Percentiles rank a stretch among this genome's conserved stretches.
Conservation (phyloP, 1,140 invertebrate species). For the Agrilus planipennis region DNA sequence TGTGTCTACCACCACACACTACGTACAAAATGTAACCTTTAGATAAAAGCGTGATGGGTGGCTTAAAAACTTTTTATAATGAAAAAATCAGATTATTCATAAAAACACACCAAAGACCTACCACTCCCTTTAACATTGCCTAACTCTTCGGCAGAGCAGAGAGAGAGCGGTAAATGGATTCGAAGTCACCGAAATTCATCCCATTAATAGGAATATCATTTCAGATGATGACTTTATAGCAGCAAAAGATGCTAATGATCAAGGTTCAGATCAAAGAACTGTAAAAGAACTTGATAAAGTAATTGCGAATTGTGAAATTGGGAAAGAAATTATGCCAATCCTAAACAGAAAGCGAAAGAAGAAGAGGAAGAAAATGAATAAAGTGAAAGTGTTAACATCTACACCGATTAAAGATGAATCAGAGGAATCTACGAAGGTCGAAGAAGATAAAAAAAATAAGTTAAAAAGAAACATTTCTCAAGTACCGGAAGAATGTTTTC, state of each 20-base stretch:
- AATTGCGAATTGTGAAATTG: too few relatives aligned
- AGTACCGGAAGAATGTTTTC: not conserved
- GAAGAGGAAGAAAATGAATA: constrained; percentile 1
- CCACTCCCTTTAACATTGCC: not conserved
- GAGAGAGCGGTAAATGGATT: not conserved
- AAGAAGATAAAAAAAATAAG: too few relatives aligned
- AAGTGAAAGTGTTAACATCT: constrained; percentile 1
- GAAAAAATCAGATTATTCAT: not conserved
- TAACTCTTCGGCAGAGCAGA: not conserved
- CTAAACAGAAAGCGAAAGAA: not conserved
- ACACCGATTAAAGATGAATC: constrained; percentile 3
- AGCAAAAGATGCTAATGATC: too few relatives aligned
- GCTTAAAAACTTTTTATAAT: not conserved
- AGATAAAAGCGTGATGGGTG: constrained; percentile 2
- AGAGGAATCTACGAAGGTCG: too few relatives aligned
- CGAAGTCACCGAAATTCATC: not conserved
- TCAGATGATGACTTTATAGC: too few relatives aligned
- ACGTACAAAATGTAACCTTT: constrained; percentile 27
- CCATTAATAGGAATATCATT: not conserved
- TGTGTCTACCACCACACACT: constrained; percentile 21
- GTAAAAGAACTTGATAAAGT: too few relatives aligned
- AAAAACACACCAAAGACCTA: not conserved
- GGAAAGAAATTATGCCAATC: too few relatives aligned
- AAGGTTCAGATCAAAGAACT: too few relatives aligned
- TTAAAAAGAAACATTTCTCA: too few relatives aligned